A percentile compares a stretch with the other conserved stretches of the same genome.
Conservation (phyloP, 2,797 vertebrate species). For the Hozukius guyotensis region DNA sequence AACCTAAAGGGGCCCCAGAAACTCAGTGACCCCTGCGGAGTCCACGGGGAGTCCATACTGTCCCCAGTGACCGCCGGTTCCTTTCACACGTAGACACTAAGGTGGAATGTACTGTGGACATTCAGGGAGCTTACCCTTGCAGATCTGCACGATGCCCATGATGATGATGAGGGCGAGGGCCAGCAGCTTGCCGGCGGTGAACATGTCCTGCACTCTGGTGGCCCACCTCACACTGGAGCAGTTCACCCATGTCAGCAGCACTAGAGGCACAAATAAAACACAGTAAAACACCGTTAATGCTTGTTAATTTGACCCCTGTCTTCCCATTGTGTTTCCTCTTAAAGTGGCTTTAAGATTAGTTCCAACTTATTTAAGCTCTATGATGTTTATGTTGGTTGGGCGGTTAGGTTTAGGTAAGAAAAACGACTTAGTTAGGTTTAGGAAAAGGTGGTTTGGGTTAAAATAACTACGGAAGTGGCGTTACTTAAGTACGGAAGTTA, state of each 20-base stretch:
- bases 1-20: conserved; percentile 46
- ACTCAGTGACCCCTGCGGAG: conserved; percentile 55
- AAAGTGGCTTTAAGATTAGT: not conserved
- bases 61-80: conserved; percentile 17
- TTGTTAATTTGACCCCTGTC: not conserved
- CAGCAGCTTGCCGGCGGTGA: conserved; percentile 93
- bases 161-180: conserved; percentile 92
- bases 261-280: conserved; percentile 48
- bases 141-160: conserved; percentile 94
- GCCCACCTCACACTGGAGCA: conserved; percentile 94
- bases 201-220: conserved; percentile 93
- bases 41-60: conserved; percentile 8
- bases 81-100: not conserved
- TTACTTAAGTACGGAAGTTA: no score
- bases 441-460: no score
- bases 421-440: no score
- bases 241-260: conserved; percentile 94
- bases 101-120: not conserved
- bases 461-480: no score
- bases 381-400: no score
- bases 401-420: no score
- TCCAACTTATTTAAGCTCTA: not conserved
- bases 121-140: conserved; percentile 85
- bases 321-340: not conserved
- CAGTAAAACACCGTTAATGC: not conserved